These are phyloP conservation scores for Oligia strigilis DNA, from an alignment of 2,888 invertebrate species.

Conservation along the genomic window DNA sequence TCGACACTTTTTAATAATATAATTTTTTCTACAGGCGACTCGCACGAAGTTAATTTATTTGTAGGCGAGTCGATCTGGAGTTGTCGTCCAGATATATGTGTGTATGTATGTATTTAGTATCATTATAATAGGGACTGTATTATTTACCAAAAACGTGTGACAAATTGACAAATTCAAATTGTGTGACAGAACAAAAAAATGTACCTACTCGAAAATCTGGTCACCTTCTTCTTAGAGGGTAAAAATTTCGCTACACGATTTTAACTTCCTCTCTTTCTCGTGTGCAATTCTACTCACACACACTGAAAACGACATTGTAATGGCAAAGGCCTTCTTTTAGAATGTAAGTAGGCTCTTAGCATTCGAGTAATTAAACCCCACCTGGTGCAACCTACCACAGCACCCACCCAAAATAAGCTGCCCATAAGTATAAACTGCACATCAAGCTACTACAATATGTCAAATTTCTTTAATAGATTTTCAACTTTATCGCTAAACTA, in stretches of 20 bases:
- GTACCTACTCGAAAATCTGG: neutral
- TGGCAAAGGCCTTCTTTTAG: neutral
- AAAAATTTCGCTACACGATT: neutral
- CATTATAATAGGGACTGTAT: neutral
- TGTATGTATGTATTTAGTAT: neutral
- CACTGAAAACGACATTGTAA: neutral
- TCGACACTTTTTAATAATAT: too few species aligned
- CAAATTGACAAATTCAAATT: neutral
- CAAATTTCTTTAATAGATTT: too few species aligned
- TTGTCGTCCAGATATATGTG: too few species aligned
- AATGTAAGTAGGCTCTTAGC: neutral
- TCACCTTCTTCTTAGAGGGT: neutral
- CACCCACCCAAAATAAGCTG: slow-evolving; percentile 41
- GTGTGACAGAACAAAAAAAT: neutral
- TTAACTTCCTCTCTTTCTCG: neutral
- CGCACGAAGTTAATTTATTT: too few species aligned
- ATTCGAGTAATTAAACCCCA: slow-evolving; percentile 23
- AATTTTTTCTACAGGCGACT: too few species aligned
- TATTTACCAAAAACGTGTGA: neutral
- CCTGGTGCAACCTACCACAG: slow-evolving; percentile 46
- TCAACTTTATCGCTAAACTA: too few species aligned
- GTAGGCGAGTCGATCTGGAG: too few species aligned
- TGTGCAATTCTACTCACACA: neutral
- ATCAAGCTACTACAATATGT: too few species aligned
- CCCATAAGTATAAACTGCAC: neutral